Percentiles rank a stretch among this genome's conserved stretches.
Evolutionary conservation across 1,140 invertebrate genomes (phyloP).

Genomic region (Drosophila nikananu): DNA sequence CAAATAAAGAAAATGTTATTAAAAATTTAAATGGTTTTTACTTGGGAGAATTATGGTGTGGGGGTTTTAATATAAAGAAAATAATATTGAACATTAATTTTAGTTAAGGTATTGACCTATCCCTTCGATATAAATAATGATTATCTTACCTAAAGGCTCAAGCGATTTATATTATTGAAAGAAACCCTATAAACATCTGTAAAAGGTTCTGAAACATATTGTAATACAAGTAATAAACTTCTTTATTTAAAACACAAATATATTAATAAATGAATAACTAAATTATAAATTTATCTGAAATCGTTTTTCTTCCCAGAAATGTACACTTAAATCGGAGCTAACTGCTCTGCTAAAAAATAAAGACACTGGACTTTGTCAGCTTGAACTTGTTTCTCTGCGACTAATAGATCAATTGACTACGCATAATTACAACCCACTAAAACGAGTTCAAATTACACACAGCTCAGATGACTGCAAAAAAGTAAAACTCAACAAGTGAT

Average conservation of each 20-base stretch:
- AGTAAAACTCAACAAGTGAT: background rate
- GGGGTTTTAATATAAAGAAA: background rate
- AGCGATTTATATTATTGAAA: no score
- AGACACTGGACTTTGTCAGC: background rate
- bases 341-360: background rate
- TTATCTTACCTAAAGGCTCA: no score
- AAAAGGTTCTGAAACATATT: no score
- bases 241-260: background rate
- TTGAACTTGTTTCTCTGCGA: conserved; percentile 12
- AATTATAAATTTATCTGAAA: background rate
- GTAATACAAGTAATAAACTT: no score
- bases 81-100: background rate
- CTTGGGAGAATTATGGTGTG: background rate
- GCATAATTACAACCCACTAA: conserved; percentile 30
- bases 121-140: no score
- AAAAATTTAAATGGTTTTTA: background rate
- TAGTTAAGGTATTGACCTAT: no score
- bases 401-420: conserved; percentile 29
- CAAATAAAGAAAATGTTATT: conserved; percentile 54
- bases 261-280: background rate
- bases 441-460: conserved; percentile 21
- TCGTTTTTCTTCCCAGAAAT: background rate
- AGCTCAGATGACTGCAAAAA: background rate
- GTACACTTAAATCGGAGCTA: background rate
- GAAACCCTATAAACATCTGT: no score